phyloP scores from a whole-genome alignment of 2,113 vertebrate species.

The Hirundichthys speculiger region DNA sequence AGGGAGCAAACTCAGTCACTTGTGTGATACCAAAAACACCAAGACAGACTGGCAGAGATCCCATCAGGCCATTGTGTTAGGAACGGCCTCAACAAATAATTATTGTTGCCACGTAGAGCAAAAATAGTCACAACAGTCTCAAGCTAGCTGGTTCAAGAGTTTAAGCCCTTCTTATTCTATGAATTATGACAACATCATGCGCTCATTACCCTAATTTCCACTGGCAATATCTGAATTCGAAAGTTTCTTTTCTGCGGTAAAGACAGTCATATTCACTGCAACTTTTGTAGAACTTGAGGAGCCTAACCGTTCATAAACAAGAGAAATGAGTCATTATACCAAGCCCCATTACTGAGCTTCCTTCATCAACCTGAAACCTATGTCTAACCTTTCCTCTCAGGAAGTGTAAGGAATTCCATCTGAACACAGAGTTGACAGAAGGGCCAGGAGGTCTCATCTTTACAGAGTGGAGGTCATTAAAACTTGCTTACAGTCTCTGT shows the following conservation, averaged over 20 bases:
- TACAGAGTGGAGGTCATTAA: constrained; percentile 55
- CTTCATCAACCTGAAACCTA: constrained; percentile 31
- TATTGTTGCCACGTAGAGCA: constrained; percentile 9
- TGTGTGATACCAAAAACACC: constrained; percentile 41
- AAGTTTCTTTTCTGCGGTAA: neutral
- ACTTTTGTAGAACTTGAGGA: neutral
- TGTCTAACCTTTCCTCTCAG: constrained; percentile 52
- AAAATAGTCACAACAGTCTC: constrained; percentile 43
- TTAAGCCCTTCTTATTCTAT: constrained; percentile 12
- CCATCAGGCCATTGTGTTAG: constrained; percentile 49
- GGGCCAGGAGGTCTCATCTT: constrained; percentile 49
- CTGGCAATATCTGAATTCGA: constrained; percentile 1
- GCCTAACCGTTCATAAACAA: neutral
- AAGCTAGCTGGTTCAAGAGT: constrained; percentile 14
- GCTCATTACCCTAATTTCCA: neutral
- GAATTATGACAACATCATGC: constrained; percentile 9
- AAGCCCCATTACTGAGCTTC: constrained; percentile 13
- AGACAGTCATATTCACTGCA: neutral
- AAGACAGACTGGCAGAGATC: constrained; percentile 30
- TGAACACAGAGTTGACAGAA: constrained; percentile 48
- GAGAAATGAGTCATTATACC: constrained; percentile 16
- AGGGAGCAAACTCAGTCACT: constrained; percentile 1
- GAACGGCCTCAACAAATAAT: constrained; percentile 64
- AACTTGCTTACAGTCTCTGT: constrained; percentile 40
- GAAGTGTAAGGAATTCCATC: constrained; percentile 63